Percentiles rank a stretch among this genome's conserved stretches.
Evolutionary conservation across 2,888 invertebrate genomes (phyloP).

Genomic region (Pimpla rufipes): DNA sequence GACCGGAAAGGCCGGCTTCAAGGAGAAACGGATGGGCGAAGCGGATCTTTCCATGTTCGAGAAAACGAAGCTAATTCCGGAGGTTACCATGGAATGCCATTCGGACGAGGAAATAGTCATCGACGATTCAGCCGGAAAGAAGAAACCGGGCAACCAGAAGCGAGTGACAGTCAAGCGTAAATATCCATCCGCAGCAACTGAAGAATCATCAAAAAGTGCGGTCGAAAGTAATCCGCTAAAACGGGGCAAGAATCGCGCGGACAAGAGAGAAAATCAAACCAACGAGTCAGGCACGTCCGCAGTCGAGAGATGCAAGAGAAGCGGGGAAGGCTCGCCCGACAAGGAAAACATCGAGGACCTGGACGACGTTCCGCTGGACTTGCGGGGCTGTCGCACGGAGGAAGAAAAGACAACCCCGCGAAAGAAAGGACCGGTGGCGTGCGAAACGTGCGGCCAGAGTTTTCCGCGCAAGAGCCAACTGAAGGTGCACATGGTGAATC

Average conservation of each 20-base stretch:
- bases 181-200: background rate
- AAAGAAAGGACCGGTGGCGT: constrained; percentile 13
- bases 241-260: background rate
- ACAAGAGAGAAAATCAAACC: background rate
- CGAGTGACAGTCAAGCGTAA: background rate
- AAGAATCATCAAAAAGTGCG: background rate
- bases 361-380: background rate
- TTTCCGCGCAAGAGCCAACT: constrained; percentile 73
- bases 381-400: background rate
- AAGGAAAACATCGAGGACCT: background rate
- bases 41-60: background rate
- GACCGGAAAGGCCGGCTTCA: background rate
- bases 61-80: background rate
- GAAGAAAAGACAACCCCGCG: background rate
- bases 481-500: constrained; percentile 49
- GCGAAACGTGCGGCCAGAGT: constrained; percentile 65
- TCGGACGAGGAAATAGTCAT: background rate
- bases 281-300: background rate
- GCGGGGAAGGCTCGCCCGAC: background rate
- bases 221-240: background rate
- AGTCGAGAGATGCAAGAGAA: background rate
- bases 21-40: background rate
- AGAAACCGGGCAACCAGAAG: no score
- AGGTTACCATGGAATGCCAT: background rate
- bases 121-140: background rate